Base-by-base conservation (phyloP, 2,888 invertebrate genomes). In the Andrena minutula region DNA sequence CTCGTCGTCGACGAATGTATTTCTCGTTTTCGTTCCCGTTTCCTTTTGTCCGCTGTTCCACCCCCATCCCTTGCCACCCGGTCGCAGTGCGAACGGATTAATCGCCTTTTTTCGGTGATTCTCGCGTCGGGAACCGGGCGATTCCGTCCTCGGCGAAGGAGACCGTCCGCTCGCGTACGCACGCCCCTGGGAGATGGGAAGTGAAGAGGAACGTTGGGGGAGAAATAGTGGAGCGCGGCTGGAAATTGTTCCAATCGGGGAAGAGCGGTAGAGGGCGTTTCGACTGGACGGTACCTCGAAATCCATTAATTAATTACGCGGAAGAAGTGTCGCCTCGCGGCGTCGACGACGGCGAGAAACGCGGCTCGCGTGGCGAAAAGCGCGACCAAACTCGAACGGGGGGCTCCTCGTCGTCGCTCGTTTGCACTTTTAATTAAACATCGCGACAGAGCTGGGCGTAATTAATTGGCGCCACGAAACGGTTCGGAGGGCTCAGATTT, bases 351-450 rank as follows among this genome's bases (percentile, higher is more conserved):
- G 30, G 51, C 30, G 68, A 84, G 86, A 87, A 84, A 79, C 65
- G 82, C 65, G 76, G 79, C 74, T 69, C 85, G 60, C 76, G 72
- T 65, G 70, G 83, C 80, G 79, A 81, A 73, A 26, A 86, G 83
- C 83, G 75, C 68, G 81, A 58, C 78, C 56, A 80, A 56, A 86
- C 82, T 82, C 78, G 77, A 56, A 12, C 41, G 32, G 47, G 32
- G 49, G 53, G 20, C 23, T 56, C 56, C 23, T 12, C 26, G 56
- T 20, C 47, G 68, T 72, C 76, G 75, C 74, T 82, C 88, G 86
- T 87, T 87, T 86, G 85, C 88, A 88, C 86, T 88, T 88, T 88
- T 88, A 88, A 88, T 88, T 88, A 88, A 88, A 88, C 87, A 86
- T 76, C 85, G 88, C 81, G 85, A 88, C 87, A 88, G 88, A 86